These are phyloP conservation scores for Sthenelais limicola DNA, from an alignment of 2,888 invertebrate genomes.

Conservation along the genomic window DNA sequence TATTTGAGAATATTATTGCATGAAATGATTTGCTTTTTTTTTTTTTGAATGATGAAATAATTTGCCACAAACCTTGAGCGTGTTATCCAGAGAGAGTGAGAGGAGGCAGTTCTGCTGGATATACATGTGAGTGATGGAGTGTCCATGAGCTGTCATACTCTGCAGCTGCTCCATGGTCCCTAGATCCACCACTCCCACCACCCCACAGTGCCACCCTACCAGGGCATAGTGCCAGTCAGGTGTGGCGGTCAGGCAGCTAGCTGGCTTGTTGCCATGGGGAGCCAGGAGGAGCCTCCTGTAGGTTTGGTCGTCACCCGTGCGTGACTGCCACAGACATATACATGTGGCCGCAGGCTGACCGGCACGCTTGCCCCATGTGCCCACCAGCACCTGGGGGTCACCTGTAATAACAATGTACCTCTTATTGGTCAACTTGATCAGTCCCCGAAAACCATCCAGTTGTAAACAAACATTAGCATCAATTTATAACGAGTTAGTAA, in stretches of 20 bases:
- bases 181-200: conserved; percentile 41
- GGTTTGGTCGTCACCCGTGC: neutral
- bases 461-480: no score
- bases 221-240: conserved; percentile 42
- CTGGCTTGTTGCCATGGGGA: neutral
- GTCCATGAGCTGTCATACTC: conserved; percentile 41
- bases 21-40: no score
- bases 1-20: no score
- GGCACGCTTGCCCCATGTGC: conserved; percentile 1
- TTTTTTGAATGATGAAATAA: no score
- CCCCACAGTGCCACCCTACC: conserved; percentile 47
- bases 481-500: no score
- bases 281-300: neutral
- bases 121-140: conserved; percentile 29
- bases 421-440: no score
- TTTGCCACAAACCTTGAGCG: no score
- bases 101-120: conserved; percentile 37
- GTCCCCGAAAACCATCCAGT: no score
- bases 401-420: no score
- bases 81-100: conserved; percentile 44
- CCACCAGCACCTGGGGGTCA: no score
- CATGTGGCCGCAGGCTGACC: neutral
- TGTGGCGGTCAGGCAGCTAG: conserved; percentile 12
- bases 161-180: neutral
- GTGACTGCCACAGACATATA: conserved; percentile 12